Evolutionary conservation across 2,797 vertebrate species (phyloP).

Genomic region (Rachycentron canadum): DNA sequence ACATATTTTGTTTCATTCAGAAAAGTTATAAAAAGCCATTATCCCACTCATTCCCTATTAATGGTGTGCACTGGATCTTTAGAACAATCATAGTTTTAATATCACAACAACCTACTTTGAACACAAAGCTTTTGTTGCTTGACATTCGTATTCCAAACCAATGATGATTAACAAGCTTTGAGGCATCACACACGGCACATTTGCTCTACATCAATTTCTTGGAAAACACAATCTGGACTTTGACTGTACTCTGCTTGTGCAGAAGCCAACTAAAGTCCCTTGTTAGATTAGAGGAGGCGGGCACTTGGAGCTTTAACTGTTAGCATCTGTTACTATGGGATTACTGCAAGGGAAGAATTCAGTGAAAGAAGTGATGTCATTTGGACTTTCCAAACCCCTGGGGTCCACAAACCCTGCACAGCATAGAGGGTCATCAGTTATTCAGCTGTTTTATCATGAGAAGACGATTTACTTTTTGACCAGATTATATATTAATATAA

Average conservation of each 20-base stretch:
- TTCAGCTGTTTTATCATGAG: slow-evolving; percentile 51
- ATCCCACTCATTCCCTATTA: not conserved
- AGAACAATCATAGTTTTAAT: not conserved
- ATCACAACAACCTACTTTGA: not conserved
- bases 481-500: not conserved
- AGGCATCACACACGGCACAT: slow-evolving; percentile 36
- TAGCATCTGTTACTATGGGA: slow-evolving; percentile 83
- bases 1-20: not conserved
- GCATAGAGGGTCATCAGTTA: slow-evolving; percentile 25
- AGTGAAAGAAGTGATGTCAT: slow-evolving; percentile 78
- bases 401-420: slow-evolving; percentile 40
- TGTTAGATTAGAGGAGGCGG: slow-evolving; percentile 74
- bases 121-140: not conserved
- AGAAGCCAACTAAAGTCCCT: slow-evolving; percentile 66
- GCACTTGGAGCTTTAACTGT: slow-evolving; percentile 78
- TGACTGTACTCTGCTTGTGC: slow-evolving; percentile 44
- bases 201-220: slow-evolving; percentile 53
- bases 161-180: slow-evolving; percentile 54
- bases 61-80: not conserved
- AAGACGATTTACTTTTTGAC: slow-evolving; percentile 61
- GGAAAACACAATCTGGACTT: slow-evolving; percentile 60
- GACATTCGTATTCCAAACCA: slow-evolving; percentile 30
- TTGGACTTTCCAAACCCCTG: slow-evolving; percentile 57
- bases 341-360: slow-evolving; percentile 75
- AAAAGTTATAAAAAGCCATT: not conserved